Percentiles rank a stretch among this genome's conserved stretches.
These are phyloP conservation scores for Bruchidius siliquastri DNA, from an alignment of 2,888 invertebrate genomes.

Conservation along the genomic window DNA sequence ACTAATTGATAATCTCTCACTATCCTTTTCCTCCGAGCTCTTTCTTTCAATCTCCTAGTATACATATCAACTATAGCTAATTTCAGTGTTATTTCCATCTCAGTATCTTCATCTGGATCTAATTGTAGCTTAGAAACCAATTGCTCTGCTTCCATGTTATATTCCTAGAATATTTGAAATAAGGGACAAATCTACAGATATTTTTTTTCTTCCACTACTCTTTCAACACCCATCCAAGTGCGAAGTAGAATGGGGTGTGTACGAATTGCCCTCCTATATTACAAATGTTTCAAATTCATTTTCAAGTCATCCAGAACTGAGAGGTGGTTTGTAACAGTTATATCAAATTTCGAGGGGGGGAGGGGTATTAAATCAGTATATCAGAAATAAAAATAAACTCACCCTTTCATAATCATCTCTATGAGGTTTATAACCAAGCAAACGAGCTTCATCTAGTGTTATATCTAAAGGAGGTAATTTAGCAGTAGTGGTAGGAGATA, in stretches of 20 bases:
- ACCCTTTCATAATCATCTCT: constrained; percentile 95
- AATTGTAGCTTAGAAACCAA: constrained; percentile 80
- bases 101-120: constrained; percentile 78
- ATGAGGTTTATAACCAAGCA: constrained; percentile 91
- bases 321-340: too few relatives aligned
- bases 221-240: too few relatives aligned
- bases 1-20: constrained; percentile 89
- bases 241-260: too few relatives aligned
- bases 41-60: constrained; percentile 73
- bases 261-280: too few relatives aligned
- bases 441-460: constrained; percentile 76
- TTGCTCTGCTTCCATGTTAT: constrained; percentile 84
- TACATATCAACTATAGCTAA: constrained; percentile 92
- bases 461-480: constrained; percentile 77
- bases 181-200: too few relatives aligned
- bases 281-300: too few relatives aligned
- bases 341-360: too few relatives aligned
- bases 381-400: constrained; percentile 25
- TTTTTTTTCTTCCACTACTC: too few relatives aligned
- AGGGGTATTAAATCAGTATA: too few relatives aligned
- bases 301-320: too few relatives aligned
- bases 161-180: constrained; percentile 60
- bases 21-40: constrained; percentile 83
- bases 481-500: constrained; percentile 65
- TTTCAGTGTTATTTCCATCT: constrained; percentile 84